Evolutionary conservation across 2,113 vertebrate species (phyloP), one percentile per base, ranked within the genome.

Genomic region (Ceyx melanurus): DNA sequence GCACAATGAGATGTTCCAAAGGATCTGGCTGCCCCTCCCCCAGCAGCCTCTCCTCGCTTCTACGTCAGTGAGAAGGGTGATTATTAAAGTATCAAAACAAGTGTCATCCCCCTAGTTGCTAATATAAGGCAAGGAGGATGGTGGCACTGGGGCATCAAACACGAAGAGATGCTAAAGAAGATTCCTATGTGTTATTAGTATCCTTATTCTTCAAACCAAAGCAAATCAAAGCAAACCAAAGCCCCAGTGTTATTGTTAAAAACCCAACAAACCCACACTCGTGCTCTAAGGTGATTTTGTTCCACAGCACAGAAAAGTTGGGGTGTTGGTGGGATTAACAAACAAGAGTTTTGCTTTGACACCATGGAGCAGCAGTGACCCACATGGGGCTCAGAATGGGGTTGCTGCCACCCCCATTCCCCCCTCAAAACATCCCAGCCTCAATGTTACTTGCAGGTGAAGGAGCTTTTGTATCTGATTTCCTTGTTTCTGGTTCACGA

Each of bases 61-160:
- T 90, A 93, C 84, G 91, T 95, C 94, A 95, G 95, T 87, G 64
- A 50, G 20, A 82, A 97, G 88, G 71, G 10, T 86, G 82, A 40
- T 82, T 95, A 96, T 75, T 85, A 90, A 19, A 9, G 75, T 94
- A 95, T 88, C 92, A 94, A 96, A 97, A 94, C 2, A 33, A 91
- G 81, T 92, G 87, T 86, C 60, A 62, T 13, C 83, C 94, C 73
- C 83, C 95, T 93, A 95, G 89, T 82, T 92, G 68, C 86, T 86
- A 93, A 70, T 48, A 50, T 97, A 95, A 97, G 96, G 93, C 94
- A 97, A 96, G 92, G 93, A 96, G 94, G 90, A 96, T 91, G 95
- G 94, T 97, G 95, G 89, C 95, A 83, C 92, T 40, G 90, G 94
- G 90, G 85, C 89, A 81, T 94, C 93, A 65, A 80, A 89, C 93